phyloP scores from a whole-genome alignment of 2,797 vertebrate genomes.

The Bradypodion pumilum region DNA sequence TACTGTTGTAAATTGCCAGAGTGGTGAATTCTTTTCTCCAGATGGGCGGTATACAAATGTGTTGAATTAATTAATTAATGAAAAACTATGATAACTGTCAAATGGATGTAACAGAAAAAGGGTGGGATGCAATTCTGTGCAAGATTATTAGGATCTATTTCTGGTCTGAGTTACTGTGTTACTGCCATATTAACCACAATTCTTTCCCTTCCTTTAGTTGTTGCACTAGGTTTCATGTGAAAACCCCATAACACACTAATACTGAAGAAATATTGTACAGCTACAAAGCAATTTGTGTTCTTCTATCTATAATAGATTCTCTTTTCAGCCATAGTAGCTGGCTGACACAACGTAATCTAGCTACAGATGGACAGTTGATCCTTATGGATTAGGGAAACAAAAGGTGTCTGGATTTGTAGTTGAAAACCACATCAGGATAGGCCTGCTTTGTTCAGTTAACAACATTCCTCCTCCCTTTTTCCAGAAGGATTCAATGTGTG shows the following conservation, averaged over 20 bases:
- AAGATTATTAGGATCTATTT: background rate
- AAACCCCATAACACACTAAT: background rate
- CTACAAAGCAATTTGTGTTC: background rate
- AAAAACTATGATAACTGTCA: too few species aligned
- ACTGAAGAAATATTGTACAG: background rate
- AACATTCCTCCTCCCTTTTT: conserved; percentile 5
- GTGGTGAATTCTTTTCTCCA: too few species aligned
- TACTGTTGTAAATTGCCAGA: too few species aligned
- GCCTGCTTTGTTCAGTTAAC: background rate
- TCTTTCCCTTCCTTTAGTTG: background rate
- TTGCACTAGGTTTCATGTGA: background rate
- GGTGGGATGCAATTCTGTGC: too few species aligned
- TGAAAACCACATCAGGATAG: background rate
- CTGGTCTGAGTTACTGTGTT: background rate
- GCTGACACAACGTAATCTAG: background rate
- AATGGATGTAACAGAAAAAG: too few species aligned
- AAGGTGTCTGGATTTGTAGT: background rate
- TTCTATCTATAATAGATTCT: background rate
- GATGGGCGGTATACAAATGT: too few species aligned
- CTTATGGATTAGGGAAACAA: background rate
- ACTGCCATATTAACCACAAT: background rate
- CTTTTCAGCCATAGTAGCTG: background rate
- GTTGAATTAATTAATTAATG: too few species aligned
- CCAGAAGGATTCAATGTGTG: conserved; percentile 63
- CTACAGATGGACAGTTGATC: background rate